Evolutionary conservation across 2,797 vertebrate species (phyloP), one percentile per base, ranked within the genome.

Genomic region (Pagetopsis macropterus): DNA sequence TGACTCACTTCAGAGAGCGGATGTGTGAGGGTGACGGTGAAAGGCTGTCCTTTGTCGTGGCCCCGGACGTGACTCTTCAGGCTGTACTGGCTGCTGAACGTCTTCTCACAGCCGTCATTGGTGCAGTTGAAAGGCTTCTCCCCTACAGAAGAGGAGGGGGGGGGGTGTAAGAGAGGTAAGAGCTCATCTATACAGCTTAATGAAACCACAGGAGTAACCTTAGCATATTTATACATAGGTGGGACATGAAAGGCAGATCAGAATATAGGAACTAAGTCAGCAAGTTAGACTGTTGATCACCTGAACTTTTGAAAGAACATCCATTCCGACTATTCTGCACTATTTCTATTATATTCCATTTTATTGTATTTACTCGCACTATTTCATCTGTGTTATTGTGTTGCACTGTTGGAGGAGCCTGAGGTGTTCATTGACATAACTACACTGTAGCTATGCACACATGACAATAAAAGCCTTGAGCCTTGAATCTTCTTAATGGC

Each of bases 81-180:
- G 86, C 98, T 98, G 87, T 99, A 98, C 27, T 97, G 97, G 72
- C 97, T 98, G 92, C 98, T 99, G 46, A 99, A 99, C 3, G 96
- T 96, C 94, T 98, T 99, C 94, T 97, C 98, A 89, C 98, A 99
- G 84, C 97, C 97, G 0, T 98, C 94, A 72, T 96, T 99, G 71
- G 97, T 96, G 87, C 97, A 99, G 92, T 97, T 97, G 92, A 99
- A 99, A 59, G 98, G 97, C 89, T 97, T 98, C 89, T 99, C 98
- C 85, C 98, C 98, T 99, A 77, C 10, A 72, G 31, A 76, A 70
- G 10, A 78, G 14, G 1, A 67, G 8, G 0, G 46, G 1, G 27
- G n/a, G 58, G 40, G 9, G 45, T 60, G 4, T 4, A 5, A 5
- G 19, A 63, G 3, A 15, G 40, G 14, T 23, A 37, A 61, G 27